A percentile compares a stretch with the other conserved stretches of the same genome.
phyloP scores from a whole-genome alignment of 2,113 vertebrate genomes.

The Scomber colias region DNA sequence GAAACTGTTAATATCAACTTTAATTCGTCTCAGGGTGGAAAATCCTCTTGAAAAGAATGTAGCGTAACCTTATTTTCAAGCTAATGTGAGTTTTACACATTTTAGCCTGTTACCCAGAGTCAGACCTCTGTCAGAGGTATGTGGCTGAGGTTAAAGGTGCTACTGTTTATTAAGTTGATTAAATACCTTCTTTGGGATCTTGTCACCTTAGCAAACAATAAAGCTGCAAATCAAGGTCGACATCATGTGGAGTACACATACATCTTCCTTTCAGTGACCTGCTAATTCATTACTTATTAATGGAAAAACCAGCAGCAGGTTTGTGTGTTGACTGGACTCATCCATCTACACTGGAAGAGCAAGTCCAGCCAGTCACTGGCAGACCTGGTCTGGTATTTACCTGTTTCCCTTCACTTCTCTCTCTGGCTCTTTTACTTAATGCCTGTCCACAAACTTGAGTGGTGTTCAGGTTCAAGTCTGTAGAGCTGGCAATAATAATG shows the following conservation, averaged over 20 bases:
- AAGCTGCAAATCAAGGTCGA: background rate
- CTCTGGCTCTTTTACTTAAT: background rate
- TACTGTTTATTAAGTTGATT: conserved; percentile 2
- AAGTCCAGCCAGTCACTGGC: background rate
- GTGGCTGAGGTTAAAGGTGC: conserved; percentile 37
- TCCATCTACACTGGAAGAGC: conserved; percentile 27
- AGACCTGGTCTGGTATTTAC: conserved; percentile 19
- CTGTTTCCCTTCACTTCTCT: background rate
- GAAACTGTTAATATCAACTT: background rate
- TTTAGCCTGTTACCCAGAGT: background rate
- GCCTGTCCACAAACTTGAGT: background rate
- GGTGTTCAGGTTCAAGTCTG: background rate
- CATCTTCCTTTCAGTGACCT: conserved; percentile 12
- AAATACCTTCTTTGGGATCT: conserved; percentile 38
- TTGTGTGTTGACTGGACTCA: conserved; percentile 49
- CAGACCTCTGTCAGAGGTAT: background rate
- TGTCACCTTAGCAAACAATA: conserved; percentile 17
- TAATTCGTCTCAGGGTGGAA: too few relatives aligned
- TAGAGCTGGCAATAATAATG: background rate
- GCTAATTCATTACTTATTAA: conserved; percentile 37
- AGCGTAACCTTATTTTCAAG: too few relatives aligned
- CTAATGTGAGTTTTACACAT: background rate
- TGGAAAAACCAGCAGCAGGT: conserved; percentile 20
- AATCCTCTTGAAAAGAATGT: too few relatives aligned
- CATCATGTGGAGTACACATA: background rate